Conservation (phyloP, 2,888 invertebrate species). For the Xestia ashworthii region DNA sequence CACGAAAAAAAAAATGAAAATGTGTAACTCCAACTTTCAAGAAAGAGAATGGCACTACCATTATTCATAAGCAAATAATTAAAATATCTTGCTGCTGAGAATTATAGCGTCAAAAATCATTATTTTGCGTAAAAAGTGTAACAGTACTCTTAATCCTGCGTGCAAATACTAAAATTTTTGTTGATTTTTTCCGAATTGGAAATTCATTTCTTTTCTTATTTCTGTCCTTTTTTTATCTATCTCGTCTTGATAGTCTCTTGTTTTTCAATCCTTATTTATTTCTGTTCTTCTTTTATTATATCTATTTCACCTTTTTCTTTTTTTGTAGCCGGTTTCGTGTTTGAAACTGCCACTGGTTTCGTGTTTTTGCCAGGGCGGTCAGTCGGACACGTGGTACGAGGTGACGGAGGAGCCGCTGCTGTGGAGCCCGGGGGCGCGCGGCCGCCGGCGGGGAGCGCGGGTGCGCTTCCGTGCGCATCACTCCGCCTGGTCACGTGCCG, state of each 20-base stretch:
- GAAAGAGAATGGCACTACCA: no score
- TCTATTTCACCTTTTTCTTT: neutral
- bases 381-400: constrained; percentile 91
- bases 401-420: constrained; percentile 92
- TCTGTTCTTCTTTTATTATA: neutral
- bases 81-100: no score
- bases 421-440: constrained; percentile 86
- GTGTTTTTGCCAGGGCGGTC: constrained; percentile 88
- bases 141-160: neutral
- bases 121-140: no score
- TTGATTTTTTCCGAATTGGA: neutral
- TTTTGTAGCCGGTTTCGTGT: constrained; percentile 4
- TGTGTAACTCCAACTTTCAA: no score
- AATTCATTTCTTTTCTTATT: neutral
- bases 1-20: no score
- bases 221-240: neutral
- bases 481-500: constrained; percentile 85
- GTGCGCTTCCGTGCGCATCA: constrained; percentile 76
- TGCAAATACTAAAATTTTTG: neutral
- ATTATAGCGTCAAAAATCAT: no score
- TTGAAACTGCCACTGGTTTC: constrained; percentile 4
- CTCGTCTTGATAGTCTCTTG: neutral
- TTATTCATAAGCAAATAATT: no score
- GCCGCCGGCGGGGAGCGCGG: constrained; percentile 78
- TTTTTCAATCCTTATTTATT: neutral